phyloP scores from a whole-genome alignment of 2,113 vertebrate species.

The Pelodiscus sinensis region DNA sequence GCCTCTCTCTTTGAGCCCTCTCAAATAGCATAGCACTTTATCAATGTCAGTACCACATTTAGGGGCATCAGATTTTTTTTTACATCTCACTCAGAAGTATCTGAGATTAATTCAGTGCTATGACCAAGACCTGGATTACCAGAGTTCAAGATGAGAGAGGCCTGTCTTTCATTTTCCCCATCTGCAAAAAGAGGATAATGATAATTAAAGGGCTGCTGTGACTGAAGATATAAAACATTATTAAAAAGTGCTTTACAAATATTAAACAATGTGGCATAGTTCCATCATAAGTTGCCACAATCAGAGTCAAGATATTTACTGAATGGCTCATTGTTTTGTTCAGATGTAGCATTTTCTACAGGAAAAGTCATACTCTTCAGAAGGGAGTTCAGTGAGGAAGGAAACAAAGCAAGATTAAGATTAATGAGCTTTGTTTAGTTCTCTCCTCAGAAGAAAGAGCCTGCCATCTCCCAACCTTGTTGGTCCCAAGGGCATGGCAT shows the following conservation, averaged over 20 bases:
- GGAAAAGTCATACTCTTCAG: not conserved
- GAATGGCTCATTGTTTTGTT: not conserved
- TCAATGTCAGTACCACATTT: not conserved
- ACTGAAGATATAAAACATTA: not conserved
- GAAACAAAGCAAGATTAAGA: not conserved
- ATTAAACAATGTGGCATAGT: not conserved
- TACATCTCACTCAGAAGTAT: not conserved
- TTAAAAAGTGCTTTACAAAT: not conserved
- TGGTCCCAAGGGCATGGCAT: not conserved
- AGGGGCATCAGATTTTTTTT: not conserved
- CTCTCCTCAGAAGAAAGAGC: not conserved
- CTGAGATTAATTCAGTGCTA: not conserved
- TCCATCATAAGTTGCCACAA: not conserved
- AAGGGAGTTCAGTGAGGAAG: not conserved
- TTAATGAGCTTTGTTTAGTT: not conserved
- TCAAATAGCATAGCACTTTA: not conserved
- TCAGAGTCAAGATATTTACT: not conserved
- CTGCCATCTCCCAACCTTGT: not conserved
- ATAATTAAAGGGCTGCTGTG: not conserved
- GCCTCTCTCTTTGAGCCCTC: not conserved
- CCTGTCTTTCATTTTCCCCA: not conserved
- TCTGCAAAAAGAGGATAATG: not conserved
- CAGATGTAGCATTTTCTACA: not conserved
- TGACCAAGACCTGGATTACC: not conserved
- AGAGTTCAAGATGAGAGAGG: not conserved